Evolutionary conservation across 2,888 invertebrate genomes (phyloP).

Genomic region (Caenorhabditis drosophilae): DNA sequence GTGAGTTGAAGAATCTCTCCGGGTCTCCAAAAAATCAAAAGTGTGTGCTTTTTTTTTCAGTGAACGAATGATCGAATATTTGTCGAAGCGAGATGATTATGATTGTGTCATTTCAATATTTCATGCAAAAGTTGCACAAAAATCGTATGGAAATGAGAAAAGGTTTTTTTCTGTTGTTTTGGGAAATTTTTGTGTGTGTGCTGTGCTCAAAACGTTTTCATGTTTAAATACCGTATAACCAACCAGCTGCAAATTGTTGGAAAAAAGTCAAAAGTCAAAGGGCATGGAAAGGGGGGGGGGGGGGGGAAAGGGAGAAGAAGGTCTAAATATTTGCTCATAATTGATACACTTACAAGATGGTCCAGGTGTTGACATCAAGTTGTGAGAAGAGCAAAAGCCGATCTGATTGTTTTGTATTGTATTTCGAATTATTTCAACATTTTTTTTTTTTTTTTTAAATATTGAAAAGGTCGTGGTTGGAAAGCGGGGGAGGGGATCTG

Average conservation of each 20-base stretch:
- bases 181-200: neutral
- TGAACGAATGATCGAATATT: constrained; percentile 94
- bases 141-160: constrained; percentile 99
- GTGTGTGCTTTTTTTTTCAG: constrained; percentile 68
- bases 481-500: too few relatives aligned
- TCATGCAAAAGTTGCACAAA: constrained; percentile 99
- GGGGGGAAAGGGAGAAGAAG: constrained; percentile 8
- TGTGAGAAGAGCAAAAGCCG: neutral
- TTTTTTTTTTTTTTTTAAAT: too few relatives aligned
- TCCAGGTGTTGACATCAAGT: neutral
- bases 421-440: too few relatives aligned
- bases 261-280: constrained; percentile 6
- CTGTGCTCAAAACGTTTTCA: neutral
- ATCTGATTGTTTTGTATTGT: too few relatives aligned
- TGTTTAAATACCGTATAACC: neutral
- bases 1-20: constrained; percentile 3
- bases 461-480: too few relatives aligned
- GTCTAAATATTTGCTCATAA: constrained; percentile 35
- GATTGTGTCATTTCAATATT: constrained; percentile 90
- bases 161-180: constrained; percentile 72
- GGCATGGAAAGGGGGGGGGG: too few relatives aligned
- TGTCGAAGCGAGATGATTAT: constrained; percentile 71
- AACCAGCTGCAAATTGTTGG: neutral
- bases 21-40: neutral
- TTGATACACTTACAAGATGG: constrained; percentile 33